Conservation (phyloP, 2,113 vertebrate species). For the Ginglymostoma cirratum region DNA sequence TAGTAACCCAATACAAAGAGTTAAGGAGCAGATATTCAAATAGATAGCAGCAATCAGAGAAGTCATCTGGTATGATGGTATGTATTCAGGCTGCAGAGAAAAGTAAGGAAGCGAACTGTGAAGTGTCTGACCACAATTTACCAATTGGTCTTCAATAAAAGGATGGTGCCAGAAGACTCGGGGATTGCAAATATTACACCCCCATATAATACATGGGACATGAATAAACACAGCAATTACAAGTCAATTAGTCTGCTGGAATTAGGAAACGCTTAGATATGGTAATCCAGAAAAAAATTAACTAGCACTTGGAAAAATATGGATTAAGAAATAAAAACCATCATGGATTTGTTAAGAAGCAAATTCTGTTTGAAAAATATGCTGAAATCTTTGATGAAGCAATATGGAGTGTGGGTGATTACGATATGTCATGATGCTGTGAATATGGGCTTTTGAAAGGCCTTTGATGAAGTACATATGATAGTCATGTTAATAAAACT, state of each 20-base stretch:
- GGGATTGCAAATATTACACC: neutral
- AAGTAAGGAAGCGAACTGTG: neutral
- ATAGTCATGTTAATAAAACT: neutral
- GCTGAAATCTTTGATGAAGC: neutral
- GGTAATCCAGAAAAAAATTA: neutral
- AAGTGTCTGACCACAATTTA: neutral
- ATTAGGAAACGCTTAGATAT: neutral
- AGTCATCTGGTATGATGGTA: neutral
- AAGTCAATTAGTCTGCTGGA: neutral
- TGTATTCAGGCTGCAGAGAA: neutral
- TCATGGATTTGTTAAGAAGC: neutral
- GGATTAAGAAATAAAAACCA: neutral
- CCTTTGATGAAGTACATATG: neutral
- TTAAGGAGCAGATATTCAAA: neutral
- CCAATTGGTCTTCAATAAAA: neutral
- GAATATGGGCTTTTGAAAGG: neutral
- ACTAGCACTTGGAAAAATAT: neutral
- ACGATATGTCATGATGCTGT: no score
- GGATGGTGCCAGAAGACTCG: neutral
- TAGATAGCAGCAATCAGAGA: neutral
- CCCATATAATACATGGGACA: neutral
- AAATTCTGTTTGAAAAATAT: neutral
- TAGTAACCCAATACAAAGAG: neutral
- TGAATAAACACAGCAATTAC: neutral
- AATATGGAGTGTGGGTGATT: neutral